These are phyloP conservation scores for Stichopus horrens DNA, from an alignment of 53 echinoderm and acorn worm genomes.

Conservation along the genomic window DNA sequence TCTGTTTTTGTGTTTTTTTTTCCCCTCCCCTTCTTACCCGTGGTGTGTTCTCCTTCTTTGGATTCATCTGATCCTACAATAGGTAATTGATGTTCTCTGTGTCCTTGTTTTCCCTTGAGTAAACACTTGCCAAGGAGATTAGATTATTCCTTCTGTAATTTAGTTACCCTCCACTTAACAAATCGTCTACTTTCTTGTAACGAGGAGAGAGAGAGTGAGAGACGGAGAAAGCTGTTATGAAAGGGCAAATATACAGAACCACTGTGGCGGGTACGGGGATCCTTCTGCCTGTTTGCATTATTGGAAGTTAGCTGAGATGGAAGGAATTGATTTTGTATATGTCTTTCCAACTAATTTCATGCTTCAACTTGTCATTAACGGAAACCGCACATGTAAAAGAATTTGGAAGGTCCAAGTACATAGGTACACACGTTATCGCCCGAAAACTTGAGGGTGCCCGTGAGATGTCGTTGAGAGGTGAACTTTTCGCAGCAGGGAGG, in stretches of 20 bases:
- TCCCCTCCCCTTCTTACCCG: neutral
- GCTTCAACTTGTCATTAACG: neutral
- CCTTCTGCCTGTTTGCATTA: slow-evolving; percentile 25
- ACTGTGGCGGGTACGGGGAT: neutral
- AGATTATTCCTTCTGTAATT: slow-evolving; percentile 33
- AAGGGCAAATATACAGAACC: slow-evolving; percentile 36
- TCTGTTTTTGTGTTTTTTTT: too few species aligned
- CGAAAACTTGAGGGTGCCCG: neutral
- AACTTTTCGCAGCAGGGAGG: neutral
- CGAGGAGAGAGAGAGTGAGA: neutral
- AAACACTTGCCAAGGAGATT: slow-evolving; percentile 44
- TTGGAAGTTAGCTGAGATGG: neutral
- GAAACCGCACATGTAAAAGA: neutral
- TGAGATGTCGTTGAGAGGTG: neutral
- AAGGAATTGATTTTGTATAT: slow-evolving; percentile 6
- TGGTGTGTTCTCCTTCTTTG: neutral
- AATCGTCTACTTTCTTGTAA: slow-evolving; percentile 41
- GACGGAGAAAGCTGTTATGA: slow-evolving; percentile 28
- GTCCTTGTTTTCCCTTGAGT: slow-evolving; percentile 33
- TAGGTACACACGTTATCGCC: neutral
- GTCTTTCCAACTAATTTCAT: slow-evolving; percentile 8
- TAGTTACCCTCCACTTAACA: slow-evolving; percentile 42
- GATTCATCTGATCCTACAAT: slow-evolving; percentile 5
- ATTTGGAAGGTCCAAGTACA: neutral
- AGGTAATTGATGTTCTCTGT: slow-evolving; percentile 35